These are phyloP conservation scores for Telenomus remus DNA, from an alignment of 1,140 invertebrate genomes.

Conservation along the genomic window DNA sequence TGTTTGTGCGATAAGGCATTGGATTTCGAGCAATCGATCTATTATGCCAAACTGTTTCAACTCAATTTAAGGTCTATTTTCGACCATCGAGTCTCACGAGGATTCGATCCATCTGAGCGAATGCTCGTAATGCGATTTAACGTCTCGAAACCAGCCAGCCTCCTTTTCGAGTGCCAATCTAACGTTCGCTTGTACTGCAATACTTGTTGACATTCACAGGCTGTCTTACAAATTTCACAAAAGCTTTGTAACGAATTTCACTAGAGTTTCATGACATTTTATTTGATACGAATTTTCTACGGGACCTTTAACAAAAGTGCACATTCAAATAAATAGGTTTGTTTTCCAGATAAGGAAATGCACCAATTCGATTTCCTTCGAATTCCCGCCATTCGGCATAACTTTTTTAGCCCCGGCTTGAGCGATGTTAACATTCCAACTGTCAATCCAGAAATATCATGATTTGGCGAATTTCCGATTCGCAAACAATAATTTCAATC, in stretches of 20 bases:
- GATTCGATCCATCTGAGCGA: slow-evolving; percentile 58
- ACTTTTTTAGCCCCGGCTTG: too few relatives aligned
- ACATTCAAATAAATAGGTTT: too few relatives aligned
- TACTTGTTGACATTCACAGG: slow-evolving; percentile 46
- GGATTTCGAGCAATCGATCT: slow-evolving; percentile 57
- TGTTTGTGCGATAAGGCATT: slow-evolving; percentile 57
- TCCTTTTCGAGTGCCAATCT: slow-evolving; percentile 41
- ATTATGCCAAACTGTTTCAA: slow-evolving; percentile 60
- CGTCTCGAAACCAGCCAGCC: slow-evolving; percentile 47
- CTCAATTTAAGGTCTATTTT: slow-evolving; percentile 61
- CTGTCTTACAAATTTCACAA: slow-evolving; percentile 45
- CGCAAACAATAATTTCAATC: too few relatives aligned
- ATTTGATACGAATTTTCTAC: slow-evolving; percentile 13
- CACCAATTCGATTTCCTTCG: too few relatives aligned
- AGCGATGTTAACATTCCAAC: too few relatives aligned
- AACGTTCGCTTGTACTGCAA: slow-evolving; percentile 22
- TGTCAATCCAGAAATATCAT: too few relatives aligned
- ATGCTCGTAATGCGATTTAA: slow-evolving; percentile 56
- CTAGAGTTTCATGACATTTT: slow-evolving; percentile 16
- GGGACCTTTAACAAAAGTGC: too few relatives aligned
- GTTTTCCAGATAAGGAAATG: too few relatives aligned
- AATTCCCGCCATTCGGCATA: too few relatives aligned
- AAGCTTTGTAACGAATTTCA: slow-evolving; percentile 47
- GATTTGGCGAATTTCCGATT: too few relatives aligned
- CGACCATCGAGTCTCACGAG: slow-evolving; percentile 53